These are phyloP conservation scores for Thymelicus lineola DNA, from an alignment of 2,888 invertebrate genomes.

Conservation along the genomic window DNA sequence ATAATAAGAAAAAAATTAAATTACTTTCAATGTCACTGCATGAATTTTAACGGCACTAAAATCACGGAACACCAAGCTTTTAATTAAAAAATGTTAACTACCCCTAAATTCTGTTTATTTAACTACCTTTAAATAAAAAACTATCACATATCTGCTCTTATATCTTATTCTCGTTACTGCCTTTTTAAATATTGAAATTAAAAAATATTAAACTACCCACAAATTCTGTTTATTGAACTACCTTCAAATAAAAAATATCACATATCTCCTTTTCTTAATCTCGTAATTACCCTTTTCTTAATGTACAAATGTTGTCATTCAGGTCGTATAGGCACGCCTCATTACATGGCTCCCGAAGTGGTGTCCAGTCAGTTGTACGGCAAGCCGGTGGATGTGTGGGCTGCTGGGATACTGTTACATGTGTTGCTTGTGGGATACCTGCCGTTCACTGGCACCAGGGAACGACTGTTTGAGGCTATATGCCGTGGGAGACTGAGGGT, in stretches of 20 bases:
- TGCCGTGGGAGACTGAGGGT: constrained; percentile 93
- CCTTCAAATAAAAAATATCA: too few relatives aligned
- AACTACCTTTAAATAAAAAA: constrained; percentile 13
- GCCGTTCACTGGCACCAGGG: constrained; percentile 97
- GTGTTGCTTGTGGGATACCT: constrained; percentile 96
- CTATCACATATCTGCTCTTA: neutral
- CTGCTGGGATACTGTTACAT: constrained; percentile 97
- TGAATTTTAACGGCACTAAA: constrained; percentile 21
- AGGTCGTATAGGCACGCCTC: constrained; percentile 98
- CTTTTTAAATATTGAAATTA: too few relatives aligned
- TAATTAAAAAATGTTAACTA: neutral
- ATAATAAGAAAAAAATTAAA: neutral
- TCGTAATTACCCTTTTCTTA: neutral
- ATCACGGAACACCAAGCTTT: constrained; percentile 24
- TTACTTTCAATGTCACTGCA: neutral
- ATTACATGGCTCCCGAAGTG: constrained; percentile 99
- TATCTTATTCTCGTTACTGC: too few relatives aligned
- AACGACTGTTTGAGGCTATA: constrained; percentile 96
- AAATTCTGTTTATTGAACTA: too few relatives aligned
- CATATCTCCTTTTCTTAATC: too few relatives aligned
- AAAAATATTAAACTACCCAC: too few relatives aligned
- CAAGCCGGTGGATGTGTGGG: constrained; percentile 99
- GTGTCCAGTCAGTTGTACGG: constrained; percentile 95
- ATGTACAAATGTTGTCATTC: constrained; percentile 43
- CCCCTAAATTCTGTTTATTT: neutral